Conservation (phyloP, 2,113 vertebrate genomes). For the Prunella fulvescens region DNA sequence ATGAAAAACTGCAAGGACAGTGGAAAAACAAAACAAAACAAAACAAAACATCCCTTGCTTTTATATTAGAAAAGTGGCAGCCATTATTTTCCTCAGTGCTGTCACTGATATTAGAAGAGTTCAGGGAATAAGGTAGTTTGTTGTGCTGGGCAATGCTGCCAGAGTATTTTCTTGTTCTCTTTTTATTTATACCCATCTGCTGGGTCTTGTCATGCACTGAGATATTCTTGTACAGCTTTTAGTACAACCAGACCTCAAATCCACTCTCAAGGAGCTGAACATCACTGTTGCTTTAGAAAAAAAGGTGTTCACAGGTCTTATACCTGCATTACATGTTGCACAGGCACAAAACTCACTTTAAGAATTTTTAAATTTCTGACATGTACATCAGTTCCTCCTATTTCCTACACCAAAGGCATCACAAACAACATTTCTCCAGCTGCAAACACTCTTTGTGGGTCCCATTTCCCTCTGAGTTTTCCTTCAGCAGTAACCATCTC, state of each 20-base stretch:
- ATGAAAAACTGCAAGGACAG: neutral
- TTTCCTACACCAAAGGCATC: neutral
- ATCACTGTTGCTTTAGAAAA: neutral
- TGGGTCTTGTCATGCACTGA: neutral
- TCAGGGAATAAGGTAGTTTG: neutral
- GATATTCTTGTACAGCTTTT: neutral
- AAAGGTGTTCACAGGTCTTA: neutral
- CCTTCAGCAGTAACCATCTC: neutral
- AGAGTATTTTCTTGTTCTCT: neutral
- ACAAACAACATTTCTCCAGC: neutral
- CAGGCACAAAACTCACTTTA: neutral
- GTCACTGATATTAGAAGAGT: neutral
- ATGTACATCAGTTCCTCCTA: neutral
- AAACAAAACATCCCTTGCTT: neutral
- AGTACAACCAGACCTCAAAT: neutral
- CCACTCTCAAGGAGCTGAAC: neutral
- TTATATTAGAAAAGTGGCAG: neutral
- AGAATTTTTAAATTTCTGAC: neutral
- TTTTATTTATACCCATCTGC: neutral
- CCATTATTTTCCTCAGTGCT: neutral
- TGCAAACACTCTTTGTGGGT: neutral
- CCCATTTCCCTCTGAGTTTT: neutral
- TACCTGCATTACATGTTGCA: neutral
- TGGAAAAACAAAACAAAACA: neutral
- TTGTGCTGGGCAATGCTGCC: neutral